Evolutionary conservation across 2,113 vertebrate genomes (phyloP), one percentile per base, ranked within the genome.

Genomic region (Numenius arquata): DNA sequence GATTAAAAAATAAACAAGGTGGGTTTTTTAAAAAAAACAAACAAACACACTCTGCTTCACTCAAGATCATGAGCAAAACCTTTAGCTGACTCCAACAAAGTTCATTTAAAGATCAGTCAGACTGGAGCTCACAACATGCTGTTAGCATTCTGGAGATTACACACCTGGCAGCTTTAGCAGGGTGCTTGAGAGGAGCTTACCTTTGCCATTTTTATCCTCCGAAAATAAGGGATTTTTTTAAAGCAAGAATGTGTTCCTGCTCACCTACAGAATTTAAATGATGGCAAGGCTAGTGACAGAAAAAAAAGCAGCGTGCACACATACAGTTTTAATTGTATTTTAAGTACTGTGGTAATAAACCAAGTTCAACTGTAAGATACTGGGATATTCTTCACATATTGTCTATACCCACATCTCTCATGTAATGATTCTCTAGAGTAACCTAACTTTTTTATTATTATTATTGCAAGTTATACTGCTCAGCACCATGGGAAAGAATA

Each of bases 361-460:
- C 41, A 78, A 97, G 72, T 21, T 85, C 58, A 92, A 9, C 63
- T 50, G 13, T 26, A 87, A 88, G 59, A 55, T 52, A 84, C 1
- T 76, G 55, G 40, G 79, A 94, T 93, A 76, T 61, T 92, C 81
- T 97, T 94, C 95, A 58, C 71, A 34, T 61, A 45, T 88, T 90
- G 71, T 79, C 95, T 93, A 32, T 23, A 91, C 50, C 55, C 87
- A 65, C 82, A 68, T 45, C 61, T 62, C 75, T 79, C 85, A 88
- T 70, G 43, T 90, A 97, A 92, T 50, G 78, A 63, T 12, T 95
- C 97, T 95, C 97, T 43, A 32, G 95, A 77, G 97, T 80, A 71
- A 92, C 71, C 53, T 96, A 94, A 97, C 93, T 81, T 86, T 75
- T 95, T 92, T 94, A 76, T 97, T 98, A 95, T 85, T 87, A 62